phyloP scores from a whole-genome alignment of 2,797 vertebrate species.

The Helarctos malayanus region DNA sequence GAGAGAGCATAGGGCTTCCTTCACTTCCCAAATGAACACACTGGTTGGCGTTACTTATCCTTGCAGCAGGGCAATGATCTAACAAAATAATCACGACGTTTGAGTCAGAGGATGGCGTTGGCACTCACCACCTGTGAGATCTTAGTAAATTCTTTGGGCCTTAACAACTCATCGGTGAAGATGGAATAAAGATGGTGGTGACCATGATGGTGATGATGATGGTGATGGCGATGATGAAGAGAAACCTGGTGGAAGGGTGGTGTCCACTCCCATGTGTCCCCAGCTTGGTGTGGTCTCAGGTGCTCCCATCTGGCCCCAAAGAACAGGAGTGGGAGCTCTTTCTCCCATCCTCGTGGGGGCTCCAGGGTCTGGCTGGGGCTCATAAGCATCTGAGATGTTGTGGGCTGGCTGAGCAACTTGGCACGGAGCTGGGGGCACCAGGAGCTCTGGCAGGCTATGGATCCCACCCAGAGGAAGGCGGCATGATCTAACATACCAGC shows the following conservation, averaged over 20 bases:
- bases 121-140: background rate
- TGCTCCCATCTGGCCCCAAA: background rate
- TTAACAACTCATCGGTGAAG: background rate
- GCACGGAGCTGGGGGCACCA: too few relatives aligned
- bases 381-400: background rate
- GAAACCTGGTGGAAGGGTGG: background rate
- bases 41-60: background rate
- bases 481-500: background rate
- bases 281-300: background rate
- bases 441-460: background rate
- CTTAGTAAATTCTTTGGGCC: background rate
- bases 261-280: background rate
- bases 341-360: rapidly evolving
- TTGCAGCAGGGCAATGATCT: background rate
- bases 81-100: background rate
- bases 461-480: background rate
- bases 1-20: background rate
- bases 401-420: background rate
- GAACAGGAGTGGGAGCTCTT: background rate
- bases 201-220: background rate
- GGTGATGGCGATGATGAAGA: background rate
- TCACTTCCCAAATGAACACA: background rate
- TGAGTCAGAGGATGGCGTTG: background rate
- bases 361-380: background rate
- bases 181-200: background rate